Evolutionary conservation across 1,140 invertebrate species (phyloP).

Genomic region (Adelges cooleyi): DNA sequence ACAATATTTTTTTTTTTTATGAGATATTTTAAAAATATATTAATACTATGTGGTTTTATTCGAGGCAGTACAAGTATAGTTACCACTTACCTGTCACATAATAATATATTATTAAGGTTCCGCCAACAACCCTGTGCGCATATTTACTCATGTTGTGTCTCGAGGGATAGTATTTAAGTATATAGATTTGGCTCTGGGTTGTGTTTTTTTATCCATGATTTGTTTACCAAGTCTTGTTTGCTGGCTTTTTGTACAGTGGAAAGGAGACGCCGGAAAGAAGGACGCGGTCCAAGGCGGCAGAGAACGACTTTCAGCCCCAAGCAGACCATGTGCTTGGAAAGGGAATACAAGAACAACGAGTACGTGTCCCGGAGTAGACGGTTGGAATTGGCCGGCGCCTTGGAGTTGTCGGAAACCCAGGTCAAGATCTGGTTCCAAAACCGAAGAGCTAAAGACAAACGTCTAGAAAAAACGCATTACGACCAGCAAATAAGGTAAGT

Average conservation of each 20-base stretch:
- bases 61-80: no score
- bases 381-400: slow-evolving; percentile 71
- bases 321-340: slow-evolving; percentile 78
- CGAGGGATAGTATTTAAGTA: no score
- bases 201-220: no score
- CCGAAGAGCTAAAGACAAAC: slow-evolving; percentile 84
- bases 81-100: no score
- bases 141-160: no score
- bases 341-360: slow-evolving; percentile 79
- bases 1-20: no score
- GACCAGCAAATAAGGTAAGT: slow-evolving; percentile 84
- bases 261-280: slow-evolving; percentile 67
- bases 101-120: no score
- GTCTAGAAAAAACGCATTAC: slow-evolving; percentile 87
- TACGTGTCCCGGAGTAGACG: slow-evolving; percentile 78
- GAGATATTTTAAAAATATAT: no score
- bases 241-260: slow-evolving; percentile 56
- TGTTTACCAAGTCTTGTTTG: neutral
- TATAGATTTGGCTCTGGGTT: no score
- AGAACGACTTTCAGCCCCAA: slow-evolving; percentile 89
- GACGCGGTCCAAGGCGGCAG: slow-evolving; percentile 71
- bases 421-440: slow-evolving; percentile 98
- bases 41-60: no score
- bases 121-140: no score
- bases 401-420: slow-evolving; percentile 80